phyloP scores from a whole-genome alignment of 1,140 invertebrate species.

The Planococcus citri region DNA sequence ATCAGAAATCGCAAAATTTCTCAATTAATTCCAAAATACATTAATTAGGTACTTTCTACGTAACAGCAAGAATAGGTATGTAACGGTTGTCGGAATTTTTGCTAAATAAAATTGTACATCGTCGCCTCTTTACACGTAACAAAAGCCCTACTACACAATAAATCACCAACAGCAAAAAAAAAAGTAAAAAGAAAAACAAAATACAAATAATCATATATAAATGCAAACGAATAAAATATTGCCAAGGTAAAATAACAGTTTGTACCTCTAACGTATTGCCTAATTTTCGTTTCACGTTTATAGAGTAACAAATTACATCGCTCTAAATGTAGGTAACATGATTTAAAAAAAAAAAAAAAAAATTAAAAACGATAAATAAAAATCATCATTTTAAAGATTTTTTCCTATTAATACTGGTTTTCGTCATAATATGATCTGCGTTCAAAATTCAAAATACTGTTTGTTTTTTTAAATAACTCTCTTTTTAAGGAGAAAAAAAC shows the following conservation, averaged over 20 bases:
- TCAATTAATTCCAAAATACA: neutral
- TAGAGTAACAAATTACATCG: constrained; percentile 6
- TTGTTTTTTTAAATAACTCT: no score
- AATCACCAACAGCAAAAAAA: neutral
- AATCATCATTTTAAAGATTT: no score
- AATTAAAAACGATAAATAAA: no score
- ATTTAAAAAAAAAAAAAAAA: neutral
- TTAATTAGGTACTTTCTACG: neutral
- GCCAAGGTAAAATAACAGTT: neutral
- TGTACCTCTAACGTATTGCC: neutral
- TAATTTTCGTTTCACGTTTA: neutral
- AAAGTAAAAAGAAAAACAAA: no score
- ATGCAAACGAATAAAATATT: neutral
- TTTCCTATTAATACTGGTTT: no score
- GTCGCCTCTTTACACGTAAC: neutral
- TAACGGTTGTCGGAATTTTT: neutral
- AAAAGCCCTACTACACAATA: no score
- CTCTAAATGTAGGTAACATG: neutral
- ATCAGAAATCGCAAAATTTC: neutral
- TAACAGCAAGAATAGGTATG: neutral
- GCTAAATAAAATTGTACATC: neutral
- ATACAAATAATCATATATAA: neutral
- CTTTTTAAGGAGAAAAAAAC: neutral
- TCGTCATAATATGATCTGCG: no score
- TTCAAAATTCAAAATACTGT: no score